A percentile compares a stretch with the other conserved stretches of the same genome.
Evolutionary conservation across 2,113 vertebrate species (phyloP).

Genomic region (Dipodomys spectabilis): DNA sequence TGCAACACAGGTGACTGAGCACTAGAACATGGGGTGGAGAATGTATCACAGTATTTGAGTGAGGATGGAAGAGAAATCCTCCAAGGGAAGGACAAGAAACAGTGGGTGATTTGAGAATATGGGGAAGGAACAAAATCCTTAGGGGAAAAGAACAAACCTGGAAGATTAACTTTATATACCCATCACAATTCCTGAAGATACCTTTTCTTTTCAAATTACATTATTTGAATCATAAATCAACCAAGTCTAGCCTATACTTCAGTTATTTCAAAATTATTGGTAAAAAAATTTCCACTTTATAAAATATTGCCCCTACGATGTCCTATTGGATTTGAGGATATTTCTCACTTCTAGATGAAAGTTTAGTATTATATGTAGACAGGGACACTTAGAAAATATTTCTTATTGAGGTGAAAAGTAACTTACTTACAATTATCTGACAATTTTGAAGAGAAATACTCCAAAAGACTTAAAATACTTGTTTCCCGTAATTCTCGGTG

Average conservation of each 20-base stretch:
- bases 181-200: not conserved
- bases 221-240: constrained; percentile 18
- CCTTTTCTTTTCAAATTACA: not conserved
- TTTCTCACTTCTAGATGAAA: not conserved
- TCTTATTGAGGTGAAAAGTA: not conserved
- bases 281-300: not conserved
- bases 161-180: not conserved
- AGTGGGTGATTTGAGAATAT: not conserved
- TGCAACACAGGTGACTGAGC: not conserved
- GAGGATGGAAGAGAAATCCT: not conserved
- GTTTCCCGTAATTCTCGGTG: constrained; percentile 40
- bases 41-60: not conserved
- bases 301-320: not conserved
- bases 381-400: not conserved
- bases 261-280: not conserved
- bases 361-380: not conserved
- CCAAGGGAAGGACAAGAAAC: not conserved
- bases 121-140: not conserved
- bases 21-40: not conserved
- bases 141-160: not conserved
- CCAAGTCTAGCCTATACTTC: not conserved
- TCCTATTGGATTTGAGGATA: not conserved
- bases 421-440: constrained; percentile 68
- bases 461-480: constrained; percentile 78
- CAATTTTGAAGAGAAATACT: constrained; percentile 65